A percentile compares a stretch with the other conserved stretches of the same genome.
Conservation (phyloP, 2,113 vertebrate genomes). For the Diadophis punctatus region DNA sequence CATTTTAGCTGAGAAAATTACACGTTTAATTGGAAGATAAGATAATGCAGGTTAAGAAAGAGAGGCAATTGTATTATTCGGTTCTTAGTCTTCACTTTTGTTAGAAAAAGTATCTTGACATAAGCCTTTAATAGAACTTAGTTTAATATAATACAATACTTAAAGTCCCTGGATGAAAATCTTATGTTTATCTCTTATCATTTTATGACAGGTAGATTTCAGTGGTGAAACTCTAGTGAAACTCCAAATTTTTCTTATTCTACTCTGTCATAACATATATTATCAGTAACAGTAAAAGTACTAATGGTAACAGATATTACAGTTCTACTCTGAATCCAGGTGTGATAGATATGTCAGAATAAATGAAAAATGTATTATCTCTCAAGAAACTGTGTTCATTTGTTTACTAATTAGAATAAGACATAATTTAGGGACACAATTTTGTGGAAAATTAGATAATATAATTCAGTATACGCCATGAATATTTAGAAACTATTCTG, state of each 20-base stretch:
- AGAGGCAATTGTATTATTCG: neutral
- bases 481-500: neutral
- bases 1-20: neutral
- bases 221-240: neutral
- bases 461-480: neutral
- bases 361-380: neutral
- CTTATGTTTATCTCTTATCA: neutral
- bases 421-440: neutral
- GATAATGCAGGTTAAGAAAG: neutral
- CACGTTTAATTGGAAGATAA: neutral
- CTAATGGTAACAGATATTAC: neutral
- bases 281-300: neutral
- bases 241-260: neutral
- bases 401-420: neutral
- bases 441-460: neutral
- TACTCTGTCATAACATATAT: neutral
- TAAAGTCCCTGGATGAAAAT: neutral
- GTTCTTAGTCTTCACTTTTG: neutral
- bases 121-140: neutral
- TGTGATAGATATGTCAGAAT: neutral
- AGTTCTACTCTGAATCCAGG: neutral
- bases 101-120: neutral
- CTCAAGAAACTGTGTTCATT: neutral
- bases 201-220: neutral
- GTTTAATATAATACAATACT: neutral